A percentile compares a stretch with the other conserved stretches of the same genome.
phyloP scores from a whole-genome alignment of 2,888 invertebrate species.

The Andricus quercusramuli region DNA sequence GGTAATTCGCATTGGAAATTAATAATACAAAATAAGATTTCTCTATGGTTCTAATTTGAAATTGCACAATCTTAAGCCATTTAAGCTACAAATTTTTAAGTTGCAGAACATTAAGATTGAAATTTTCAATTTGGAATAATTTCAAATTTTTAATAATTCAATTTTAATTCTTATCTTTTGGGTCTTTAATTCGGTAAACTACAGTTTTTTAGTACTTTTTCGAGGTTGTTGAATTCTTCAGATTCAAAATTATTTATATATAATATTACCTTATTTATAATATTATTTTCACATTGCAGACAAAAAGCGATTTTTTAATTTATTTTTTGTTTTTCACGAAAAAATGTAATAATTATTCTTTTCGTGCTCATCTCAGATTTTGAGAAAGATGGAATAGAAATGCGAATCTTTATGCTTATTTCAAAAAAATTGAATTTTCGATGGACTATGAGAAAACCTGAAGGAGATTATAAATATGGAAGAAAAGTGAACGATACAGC shows the following conservation, averaged over 20 bases:
- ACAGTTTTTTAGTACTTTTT: no score
- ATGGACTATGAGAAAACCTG: slow-evolving; percentile 65
- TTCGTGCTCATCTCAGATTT: slow-evolving; percentile 55
- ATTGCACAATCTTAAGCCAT: background rate
- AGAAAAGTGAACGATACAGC: slow-evolving; percentile 58
- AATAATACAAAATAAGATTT: background rate
- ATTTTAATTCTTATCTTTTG: background rate
- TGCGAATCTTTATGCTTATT: slow-evolving; percentile 66
- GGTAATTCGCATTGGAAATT: slow-evolving; percentile 55
- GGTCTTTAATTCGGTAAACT: background rate
- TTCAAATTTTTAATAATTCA: background rate
- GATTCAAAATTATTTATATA: no score
- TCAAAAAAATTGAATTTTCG: slow-evolving; percentile 71
- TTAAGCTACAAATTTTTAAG: no score
- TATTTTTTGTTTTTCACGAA: background rate
- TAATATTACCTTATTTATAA: no score
- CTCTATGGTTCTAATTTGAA: no score
- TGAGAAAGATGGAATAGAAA: slow-evolving; percentile 71
- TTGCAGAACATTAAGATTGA: no score
- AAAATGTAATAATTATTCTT: slow-evolving; percentile 10
- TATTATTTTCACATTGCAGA: background rate
- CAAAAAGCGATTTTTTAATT: background rate
- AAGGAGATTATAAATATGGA: slow-evolving; percentile 64
- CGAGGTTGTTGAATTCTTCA: no score
- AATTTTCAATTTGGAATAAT: no score